Base-by-base conservation (phyloP, 2,113 vertebrate genomes). In the Plestiodon gilberti region DNA sequence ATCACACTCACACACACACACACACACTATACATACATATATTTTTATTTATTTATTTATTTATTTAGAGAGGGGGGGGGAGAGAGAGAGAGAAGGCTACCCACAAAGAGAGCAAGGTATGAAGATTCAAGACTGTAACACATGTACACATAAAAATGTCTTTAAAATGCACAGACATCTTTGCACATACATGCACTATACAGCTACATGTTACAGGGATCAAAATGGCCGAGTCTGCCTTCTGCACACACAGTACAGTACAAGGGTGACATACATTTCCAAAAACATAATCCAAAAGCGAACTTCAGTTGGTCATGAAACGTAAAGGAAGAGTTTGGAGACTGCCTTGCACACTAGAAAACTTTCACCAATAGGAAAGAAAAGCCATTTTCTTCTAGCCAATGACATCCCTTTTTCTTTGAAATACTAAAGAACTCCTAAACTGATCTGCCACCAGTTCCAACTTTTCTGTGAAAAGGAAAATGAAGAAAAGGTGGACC, bases 151-250 rank as follows among this genome's bases (percentile, higher is more conserved):
- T 71, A 35, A 5, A 14, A 33, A 3, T 70, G n/a, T 20, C n/a
- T n/a, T n/a, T n/a, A n/a, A n/a, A n/a, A 14, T 71, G 69, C 30
- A 5, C 33, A 71, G 7, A 22, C 33, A 20, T 2, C 9, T 25
- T 30, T 30, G 64, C 20, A 23, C 10, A 10, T 17, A 23, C 10
- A 25, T 40, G 38, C 43, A 67, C 28, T 67, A 30, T 30, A 30
- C 28, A 71, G 28, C 33, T 22, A 75, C 4, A 65, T 17, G 81
- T 75, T 79, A 43, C 64, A 57, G 62, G 1, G 57, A 13, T 61
- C n/a, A 33, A 0, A 0, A 0, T 0, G 8, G 4, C 65, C n/a
- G 33, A n/a, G 0, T 6, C 1, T 10, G 48, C 14, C 52, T 40
- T 11, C 85, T 52, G 70, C 73, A 35, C 17, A 35, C n/a, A 82